phyloP scores from a whole-genome alignment of 2,888 invertebrate species.

The Melanophora roralis region DNA sequence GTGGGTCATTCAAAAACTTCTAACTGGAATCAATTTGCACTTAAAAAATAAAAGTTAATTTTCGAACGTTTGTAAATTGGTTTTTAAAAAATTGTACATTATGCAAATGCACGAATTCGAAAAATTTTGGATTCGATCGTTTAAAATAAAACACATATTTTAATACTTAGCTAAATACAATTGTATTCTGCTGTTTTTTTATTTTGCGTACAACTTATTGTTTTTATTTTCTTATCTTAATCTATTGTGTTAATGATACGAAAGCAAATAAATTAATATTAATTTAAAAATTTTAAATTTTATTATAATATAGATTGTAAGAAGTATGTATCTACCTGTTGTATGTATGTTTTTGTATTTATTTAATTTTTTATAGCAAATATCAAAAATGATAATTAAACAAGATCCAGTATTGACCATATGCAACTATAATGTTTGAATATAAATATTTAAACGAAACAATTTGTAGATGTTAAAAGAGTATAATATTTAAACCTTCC shows the following conservation, averaged over 20 bases:
- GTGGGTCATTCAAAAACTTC: too few relatives aligned
- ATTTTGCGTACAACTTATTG: slow-evolving; percentile 3
- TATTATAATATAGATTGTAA: slow-evolving; percentile 52
- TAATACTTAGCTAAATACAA: slow-evolving; percentile 10
- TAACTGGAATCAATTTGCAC: too few relatives aligned
- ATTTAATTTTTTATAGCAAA: slow-evolving; percentile 27
- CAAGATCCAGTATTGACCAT: not conserved
- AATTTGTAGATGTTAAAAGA: too few relatives aligned
- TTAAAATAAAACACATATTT: not conserved
- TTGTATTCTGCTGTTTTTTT: not conserved
- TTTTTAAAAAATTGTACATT: too few relatives aligned
- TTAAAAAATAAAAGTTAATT: too few relatives aligned
- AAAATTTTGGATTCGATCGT: too few relatives aligned
- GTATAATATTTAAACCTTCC: too few relatives aligned
- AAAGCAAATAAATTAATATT: slow-evolving; percentile 42
- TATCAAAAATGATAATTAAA: too few relatives aligned
- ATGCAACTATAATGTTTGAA: too few relatives aligned
- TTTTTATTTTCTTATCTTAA: not conserved
- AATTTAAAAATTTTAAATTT: slow-evolving; percentile 6
- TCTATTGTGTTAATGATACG: not conserved
- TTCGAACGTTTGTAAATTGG: too few relatives aligned
- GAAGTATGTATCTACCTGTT: slow-evolving; percentile 8
- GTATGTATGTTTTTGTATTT: slow-evolving; percentile 41
- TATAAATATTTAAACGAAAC: too few relatives aligned
- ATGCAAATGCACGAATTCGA: too few relatives aligned